phyloP scores from a whole-genome alignment of 2,113 vertebrate species.

The Cygnus buccinator region DNA sequence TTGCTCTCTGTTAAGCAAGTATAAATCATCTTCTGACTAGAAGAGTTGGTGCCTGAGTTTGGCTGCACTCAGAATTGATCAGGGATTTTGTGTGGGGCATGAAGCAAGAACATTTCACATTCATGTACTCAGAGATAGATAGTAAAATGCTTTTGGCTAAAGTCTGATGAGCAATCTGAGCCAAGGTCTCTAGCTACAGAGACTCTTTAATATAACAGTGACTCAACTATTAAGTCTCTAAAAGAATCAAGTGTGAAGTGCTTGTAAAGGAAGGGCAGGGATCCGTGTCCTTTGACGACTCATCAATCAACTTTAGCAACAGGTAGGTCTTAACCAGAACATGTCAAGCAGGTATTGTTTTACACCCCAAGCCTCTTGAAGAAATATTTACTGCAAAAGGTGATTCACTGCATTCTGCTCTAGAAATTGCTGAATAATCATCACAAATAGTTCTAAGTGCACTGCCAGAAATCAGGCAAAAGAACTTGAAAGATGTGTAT shows the following conservation, averaged over 20 bases:
- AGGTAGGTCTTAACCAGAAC: not conserved
- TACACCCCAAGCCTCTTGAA: not conserved
- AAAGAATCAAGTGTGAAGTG: not conserved
- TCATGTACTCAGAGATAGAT: not conserved
- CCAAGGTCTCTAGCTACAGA: not conserved
- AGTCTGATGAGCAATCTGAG: not conserved
- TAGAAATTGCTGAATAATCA: not conserved
- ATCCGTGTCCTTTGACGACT: not conserved
- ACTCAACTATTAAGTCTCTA: not conserved
- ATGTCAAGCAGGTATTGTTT: not conserved
- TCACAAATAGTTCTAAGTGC: not conserved
- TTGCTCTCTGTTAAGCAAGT: not conserved
- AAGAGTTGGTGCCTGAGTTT: not conserved
- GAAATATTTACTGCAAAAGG: not conserved
- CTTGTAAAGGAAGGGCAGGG: not conserved
- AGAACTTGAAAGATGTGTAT: not conserved
- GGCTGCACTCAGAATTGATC: not conserved
- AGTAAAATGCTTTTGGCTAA: not conserved
- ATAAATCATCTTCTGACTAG: not conserved
- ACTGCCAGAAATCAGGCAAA: not conserved
- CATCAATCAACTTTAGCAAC: conserved; percentile 13
- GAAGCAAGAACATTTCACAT: not conserved
- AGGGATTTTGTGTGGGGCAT: not conserved
- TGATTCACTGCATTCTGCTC: not conserved
- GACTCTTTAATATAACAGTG: conserved; percentile 1